Evolutionary conservation across 2,113 vertebrate genomes (phyloP), one percentile per base, ranked within the genome.

Genomic region (Planiliza haematocheilus): DNA sequence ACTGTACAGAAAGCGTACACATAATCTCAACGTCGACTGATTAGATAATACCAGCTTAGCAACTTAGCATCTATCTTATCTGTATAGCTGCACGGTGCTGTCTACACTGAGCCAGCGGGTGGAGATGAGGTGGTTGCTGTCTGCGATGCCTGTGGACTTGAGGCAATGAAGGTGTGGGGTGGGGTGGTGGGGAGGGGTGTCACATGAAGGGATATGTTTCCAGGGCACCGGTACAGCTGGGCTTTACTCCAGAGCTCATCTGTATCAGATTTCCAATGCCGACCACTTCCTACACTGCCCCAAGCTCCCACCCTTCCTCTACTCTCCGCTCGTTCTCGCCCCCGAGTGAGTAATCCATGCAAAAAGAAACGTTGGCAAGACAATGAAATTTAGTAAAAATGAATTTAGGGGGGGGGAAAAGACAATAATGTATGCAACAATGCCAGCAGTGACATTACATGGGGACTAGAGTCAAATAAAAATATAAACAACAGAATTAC

Each of bases 311-410:
- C 79, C 75, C 86, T n/a, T 78, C 71, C 62, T 74, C 87, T 88
- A 82, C 52, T 86, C 60, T 76, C 70, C 85, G 84, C 86, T 91
- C 5, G 86, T 84, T 91, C 74, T 87, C 45, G 73, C 74, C 85
- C 77, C 86, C 79, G 70, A 81, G 74, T 83, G 85, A 90, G 81
- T 85, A 89, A 91, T 84, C 75, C 92, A 92, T 93, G 92, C 88
- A 93, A 91, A 91, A 90, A 80, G 52, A 79, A 91, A 90, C 52
- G 85, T 51, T 74, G 60, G 13, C 70, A 86, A 87, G 58, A 83
- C 70, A 82, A 83, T 89, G 13, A 89, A 85, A 88, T 84, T 85
- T 69, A 67, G 72, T 79, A 64, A 86, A 89, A 86, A 56, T 7
- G 51, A 67, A 51, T 74, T 45, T 36, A 63, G 63, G 58, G 50